Base-by-base conservation (phyloP, 2,797 vertebrate genomes). In the Bradypodion ventrale region DNA sequence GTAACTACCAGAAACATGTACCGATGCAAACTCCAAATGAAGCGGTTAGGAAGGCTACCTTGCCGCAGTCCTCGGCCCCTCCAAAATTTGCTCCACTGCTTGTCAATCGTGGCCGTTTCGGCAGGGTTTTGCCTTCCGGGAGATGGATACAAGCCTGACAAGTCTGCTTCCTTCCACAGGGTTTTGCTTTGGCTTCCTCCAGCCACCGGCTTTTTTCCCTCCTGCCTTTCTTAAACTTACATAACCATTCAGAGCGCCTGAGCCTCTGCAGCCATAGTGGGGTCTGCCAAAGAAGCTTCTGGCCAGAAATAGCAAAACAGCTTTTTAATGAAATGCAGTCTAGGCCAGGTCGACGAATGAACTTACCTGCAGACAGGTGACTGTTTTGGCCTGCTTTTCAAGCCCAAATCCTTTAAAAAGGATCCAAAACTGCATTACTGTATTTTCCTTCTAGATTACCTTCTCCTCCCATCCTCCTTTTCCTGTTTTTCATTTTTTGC, bases 291-390 rank as follows among this genome's bases (percentile, higher is more conserved):
- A n/a, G n/a, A n/a, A 66, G n/a, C 42, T 49, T 63, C n/a, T 56
- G 25, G 21, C 35, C n/a, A n/a, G n/a, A n/a, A n/a, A n/a, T n/a
- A n/a, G n/a, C n/a, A 46, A 62, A 59, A 52, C 35, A 19, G 40
- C 68, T 78, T 82, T 78, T 35, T 66, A 62, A 52, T 29, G 32
- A 78, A 75, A 13, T 29, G 56, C 80, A 1, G 0, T 75, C 0
- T 37, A 0, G 1, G 1, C n/a, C 42, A 68, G 0, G 2, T 6
- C 23, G 12, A 75, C 46, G n/a, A 9, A 65, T 60, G 3, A 6
- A 35, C n/a, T 16, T 37, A 19, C 44, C n/a, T 4, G 7, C 40
- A 60, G 65, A 69, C 44, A 3, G 27, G 32, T 29, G 23, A 15
- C 42, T 52, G 49, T 76, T 4, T 0, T 15, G 79, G 79, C 32